Percentiles rank a stretch among this genome's conserved stretches.
These are phyloP conservation scores for Acromyrmex heyeri DNA, from an alignment of 1,140 invertebrate species.

Conservation along the genomic window DNA sequence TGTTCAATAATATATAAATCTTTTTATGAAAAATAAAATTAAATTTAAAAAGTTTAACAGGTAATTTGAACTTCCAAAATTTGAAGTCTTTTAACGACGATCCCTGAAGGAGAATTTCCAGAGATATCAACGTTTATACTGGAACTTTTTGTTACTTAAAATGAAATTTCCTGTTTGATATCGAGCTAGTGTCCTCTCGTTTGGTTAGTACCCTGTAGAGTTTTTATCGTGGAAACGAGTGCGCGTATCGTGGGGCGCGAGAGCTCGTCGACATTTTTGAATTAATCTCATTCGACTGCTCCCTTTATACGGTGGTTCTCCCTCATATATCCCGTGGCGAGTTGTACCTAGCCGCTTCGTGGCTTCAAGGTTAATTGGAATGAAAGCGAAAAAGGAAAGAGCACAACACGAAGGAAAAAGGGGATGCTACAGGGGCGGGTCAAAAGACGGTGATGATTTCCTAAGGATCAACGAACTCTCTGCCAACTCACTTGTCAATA, in stretches of 20 bases:
- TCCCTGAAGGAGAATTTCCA: neutral
- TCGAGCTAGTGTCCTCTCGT: slow-evolving; percentile 21
- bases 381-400: slow-evolving; percentile 72
- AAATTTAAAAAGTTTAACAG: neutral
- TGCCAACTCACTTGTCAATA: neutral
- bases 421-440: slow-evolving; percentile 29
- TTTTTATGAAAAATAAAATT: neutral
- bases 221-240: slow-evolving; percentile 53
- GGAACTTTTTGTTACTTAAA: slow-evolving; percentile 3
- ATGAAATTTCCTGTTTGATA: slow-evolving; percentile 24
- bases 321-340: slow-evolving; percentile 72
- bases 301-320: slow-evolving; percentile 75
- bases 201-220: slow-evolving; percentile 32
- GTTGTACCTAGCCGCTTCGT: slow-evolving; percentile 70
- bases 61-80: too few species aligned
- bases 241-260: slow-evolving; percentile 65
- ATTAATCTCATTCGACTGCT: slow-evolving; percentile 83
- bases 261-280: slow-evolving; percentile 76
- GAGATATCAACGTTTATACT: neutral
- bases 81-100: neutral
- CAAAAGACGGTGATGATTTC: slow-evolving; percentile 40
- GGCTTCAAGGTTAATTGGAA: slow-evolving; percentile 82
- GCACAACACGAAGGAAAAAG: slow-evolving; percentile 34
- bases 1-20: neutral
- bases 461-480: neutral